phyloP scores from a whole-genome alignment of 2,113 vertebrate species.

The Herpetotheres cachinnans region DNA sequence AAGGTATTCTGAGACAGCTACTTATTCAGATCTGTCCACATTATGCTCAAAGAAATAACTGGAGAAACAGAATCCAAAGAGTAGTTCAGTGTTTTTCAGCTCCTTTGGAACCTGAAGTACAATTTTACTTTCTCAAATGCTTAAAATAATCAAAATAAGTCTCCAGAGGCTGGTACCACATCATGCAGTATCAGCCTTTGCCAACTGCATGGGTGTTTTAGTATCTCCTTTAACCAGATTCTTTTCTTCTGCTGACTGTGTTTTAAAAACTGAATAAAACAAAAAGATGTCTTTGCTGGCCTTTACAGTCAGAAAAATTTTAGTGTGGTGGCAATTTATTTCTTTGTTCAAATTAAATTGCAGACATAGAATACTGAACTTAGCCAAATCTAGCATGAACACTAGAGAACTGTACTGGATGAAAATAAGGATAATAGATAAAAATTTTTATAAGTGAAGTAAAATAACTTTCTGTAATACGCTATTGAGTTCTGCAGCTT shows the following conservation, averaged over 20 bases:
- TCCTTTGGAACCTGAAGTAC: background rate
- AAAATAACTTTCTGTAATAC: constrained; percentile 40
- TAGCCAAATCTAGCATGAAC: background rate
- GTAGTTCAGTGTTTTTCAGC: background rate
- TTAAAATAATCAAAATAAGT: background rate
- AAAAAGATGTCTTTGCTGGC: background rate
- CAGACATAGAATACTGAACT: background rate
- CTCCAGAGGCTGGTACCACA: background rate
- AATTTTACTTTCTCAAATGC: background rate
- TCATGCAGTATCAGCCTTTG: background rate
- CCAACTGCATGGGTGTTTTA: background rate
- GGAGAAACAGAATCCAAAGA: background rate
- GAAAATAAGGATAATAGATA: constrained; percentile 26
- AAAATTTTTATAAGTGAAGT: background rate
- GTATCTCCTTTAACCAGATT: background rate
- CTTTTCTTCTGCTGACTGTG: background rate
- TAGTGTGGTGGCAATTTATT: background rate
- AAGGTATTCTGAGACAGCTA: background rate
- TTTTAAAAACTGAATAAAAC: background rate
- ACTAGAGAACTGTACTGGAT: background rate
- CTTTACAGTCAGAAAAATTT: background rate
- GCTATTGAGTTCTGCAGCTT: background rate
- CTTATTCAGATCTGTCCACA: background rate
- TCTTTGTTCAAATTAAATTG: background rate
- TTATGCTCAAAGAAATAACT: background rate